Base-by-base conservation (phyloP, 2,888 invertebrate species). In the Raillietiella orientalis region DNA sequence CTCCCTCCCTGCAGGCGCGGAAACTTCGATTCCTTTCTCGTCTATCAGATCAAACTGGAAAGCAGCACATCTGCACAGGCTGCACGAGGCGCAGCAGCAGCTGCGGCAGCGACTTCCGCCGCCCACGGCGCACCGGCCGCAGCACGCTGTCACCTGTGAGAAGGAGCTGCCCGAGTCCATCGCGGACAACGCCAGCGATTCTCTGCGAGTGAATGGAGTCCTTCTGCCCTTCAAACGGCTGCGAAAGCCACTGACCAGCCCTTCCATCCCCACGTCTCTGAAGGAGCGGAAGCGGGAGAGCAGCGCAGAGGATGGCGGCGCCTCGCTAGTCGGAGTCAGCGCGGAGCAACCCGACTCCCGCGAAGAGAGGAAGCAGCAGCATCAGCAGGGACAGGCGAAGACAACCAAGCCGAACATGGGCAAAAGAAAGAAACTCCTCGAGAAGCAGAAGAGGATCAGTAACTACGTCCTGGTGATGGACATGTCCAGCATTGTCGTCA, bases 401-500 rank as follows among this genome's bases (percentile, higher is more conserved):
- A n/a, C n/a, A n/a, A n/a, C n/a, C n/a, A 77, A 77, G 58, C 79
- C 82, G 37, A 79, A 79, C 57, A 79, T 82, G 51, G 90, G 93
- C 41, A 63, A 82, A 45, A 63, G 96, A 55, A 90, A 93, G 63
- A 77, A 79, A 38, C 62, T 96, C 44, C 96, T 93, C 55, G 93
- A 93, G 59, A 87, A 87, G 53, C 59, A 96, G 41, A 84, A 90
- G 57, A 60, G 84, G 46, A 84, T 93, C 52, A 87, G 87, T 52
- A 93, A 96, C 55, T 93, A 93, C 55, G 90, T 93, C 36, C 63
- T 96, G 42, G 79, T 90, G 37, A 90, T 93, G 71, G 90, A 87
- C 41, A 79, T 96, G 74, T 79, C 93, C 54, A 96, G 96, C 42
- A 93, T 96, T 54, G 70, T 79, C 50, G 66, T 87, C 46, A 96